Evolutionary conservation across 1,140 invertebrate genomes (phyloP), one percentile per base, ranked within the genome.

Genomic region (Listronotus oregonensis): DNA sequence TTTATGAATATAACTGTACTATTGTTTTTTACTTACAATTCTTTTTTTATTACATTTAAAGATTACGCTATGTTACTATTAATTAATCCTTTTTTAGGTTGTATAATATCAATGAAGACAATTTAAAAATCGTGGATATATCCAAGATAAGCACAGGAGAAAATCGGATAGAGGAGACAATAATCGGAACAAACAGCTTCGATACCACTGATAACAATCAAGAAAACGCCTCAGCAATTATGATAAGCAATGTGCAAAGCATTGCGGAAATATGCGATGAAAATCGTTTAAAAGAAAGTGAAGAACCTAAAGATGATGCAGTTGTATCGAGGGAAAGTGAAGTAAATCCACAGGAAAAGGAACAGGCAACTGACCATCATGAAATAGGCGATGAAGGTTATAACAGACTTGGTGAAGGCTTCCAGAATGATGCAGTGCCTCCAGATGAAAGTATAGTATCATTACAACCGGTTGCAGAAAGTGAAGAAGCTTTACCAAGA

Each of bases 221-320:
- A 39, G 37, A 32, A 21, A 60, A 66, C 31, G 40, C 42, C 1
- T 49, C 57, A 1, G 14, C 46, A 46, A 57, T 62, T 44, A 55
- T 61, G 12, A 67, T 67, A 14, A 67, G 32, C 32, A 62, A 62
- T 21, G 66, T 67, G 9, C 66, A 67, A 14, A 67, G 59, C 46
- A 59, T 67, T 50, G 60, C 60, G 7, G 66, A 47, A n/a, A 27
- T 27, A 27, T 10, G 21, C 10, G 42, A 51, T 42, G 49, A 65
- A 31, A 40, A 42, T n/a, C 5, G 15, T 17, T 17, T 18, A 21
- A 31, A 31, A 7, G 50, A 52, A 52, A 37, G 12, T 31, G 50
- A 52, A 9, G 14, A 52, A n/a, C 21, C 8, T 2, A 8, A 11
- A 14, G 17, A 46, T 46, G 9, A 8, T 46, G 17, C 17, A 46